Base-by-base conservation (phyloP, 2,888 invertebrate genomes). In the Tenthredo scrophulariae region DNA sequence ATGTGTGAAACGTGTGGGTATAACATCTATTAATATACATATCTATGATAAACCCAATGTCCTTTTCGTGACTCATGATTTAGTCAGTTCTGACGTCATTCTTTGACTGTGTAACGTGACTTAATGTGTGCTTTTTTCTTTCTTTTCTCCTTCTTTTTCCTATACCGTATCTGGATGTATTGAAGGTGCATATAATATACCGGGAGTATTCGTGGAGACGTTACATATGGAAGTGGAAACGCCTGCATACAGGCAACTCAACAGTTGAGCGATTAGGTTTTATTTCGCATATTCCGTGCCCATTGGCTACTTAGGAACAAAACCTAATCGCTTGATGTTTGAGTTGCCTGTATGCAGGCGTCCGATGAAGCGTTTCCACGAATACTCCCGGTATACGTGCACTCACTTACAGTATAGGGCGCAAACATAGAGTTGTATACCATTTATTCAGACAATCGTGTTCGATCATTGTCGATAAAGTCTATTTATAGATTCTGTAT, bases 91-190 rank as follows among this genome's bases (percentile, higher is more conserved):
- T 85, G 54, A 54, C 70, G 80, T 72, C 33, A 65, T 70, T 75
- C 62, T 40, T 54, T 29, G 22, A 58, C 18, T 62, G 54, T 70
- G n/a, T 67, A 33, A 65, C 74, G 84, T 85, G 15, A 72, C 62
- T 62, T 67, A 86, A 54, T 83, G 37, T 88, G 58, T 91, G 87
- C 85, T 89, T 90, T 87, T n/a, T 75, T 5, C 15, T 15, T 50
- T 1, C 4, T 79, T 79, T 22, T 79, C 33, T 22, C 77, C n/a
- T 9, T 46, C 26, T 26, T 26, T 13, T 6, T 15, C 18, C 5
- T 13, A 26, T 46, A n/a, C 13, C n/a, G 75, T 62, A 22, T 62
- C 33, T 26, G 33, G 29, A 33, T 67, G 29, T 18, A 26, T 33
- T 26, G 26, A 26, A 29, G 29, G 10, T 29, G 26, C 13, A 33